Conservation (phyloP, 2,888 invertebrate genomes). For the Drosophila prolongata region DNA sequence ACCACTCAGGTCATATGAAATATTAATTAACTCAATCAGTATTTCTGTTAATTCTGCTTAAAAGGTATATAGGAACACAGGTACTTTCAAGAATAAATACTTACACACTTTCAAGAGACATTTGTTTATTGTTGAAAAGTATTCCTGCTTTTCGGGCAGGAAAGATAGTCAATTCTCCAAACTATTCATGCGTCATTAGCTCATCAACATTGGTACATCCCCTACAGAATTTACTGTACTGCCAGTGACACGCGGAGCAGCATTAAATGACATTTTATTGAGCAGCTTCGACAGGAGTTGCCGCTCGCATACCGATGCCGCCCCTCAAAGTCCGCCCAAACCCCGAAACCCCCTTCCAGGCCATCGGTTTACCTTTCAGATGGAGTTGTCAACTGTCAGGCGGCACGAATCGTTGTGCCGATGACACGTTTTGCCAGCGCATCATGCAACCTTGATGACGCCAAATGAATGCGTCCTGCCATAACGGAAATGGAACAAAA, state of each 20-base stretch:
- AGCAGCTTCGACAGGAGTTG: conserved; percentile 39
- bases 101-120: too few relatives aligned
- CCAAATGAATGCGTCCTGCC: conserved; percentile 65
- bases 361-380: conserved; percentile 12
- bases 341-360: neutral
- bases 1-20: too few relatives aligned
- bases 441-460: conserved; percentile 66
- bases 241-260: conserved; percentile 27
- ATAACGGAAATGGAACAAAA: conserved; percentile 64
- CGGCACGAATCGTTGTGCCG: conserved; percentile 39
- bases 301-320: neutral
- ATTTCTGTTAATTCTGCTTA: too few relatives aligned
- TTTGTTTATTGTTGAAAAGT: too few relatives aligned
- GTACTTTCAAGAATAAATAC: too few relatives aligned
- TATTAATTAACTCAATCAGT: too few relatives aligned
- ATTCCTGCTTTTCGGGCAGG: too few relatives aligned
- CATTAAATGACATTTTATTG: conserved; percentile 61
- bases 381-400: conserved; percentile 25
- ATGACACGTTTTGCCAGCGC: conserved; percentile 79
- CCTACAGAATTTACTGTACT: conserved; percentile 9
- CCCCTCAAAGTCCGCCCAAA: neutral
- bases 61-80: too few relatives aligned
- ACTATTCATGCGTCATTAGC: conserved; percentile 1
- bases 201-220: conserved; percentile 1
- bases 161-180: neutral